These are phyloP conservation scores for Marronus borbonicus DNA, from an alignment of 2,888 invertebrate species.

Conservation along the genomic window DNA sequence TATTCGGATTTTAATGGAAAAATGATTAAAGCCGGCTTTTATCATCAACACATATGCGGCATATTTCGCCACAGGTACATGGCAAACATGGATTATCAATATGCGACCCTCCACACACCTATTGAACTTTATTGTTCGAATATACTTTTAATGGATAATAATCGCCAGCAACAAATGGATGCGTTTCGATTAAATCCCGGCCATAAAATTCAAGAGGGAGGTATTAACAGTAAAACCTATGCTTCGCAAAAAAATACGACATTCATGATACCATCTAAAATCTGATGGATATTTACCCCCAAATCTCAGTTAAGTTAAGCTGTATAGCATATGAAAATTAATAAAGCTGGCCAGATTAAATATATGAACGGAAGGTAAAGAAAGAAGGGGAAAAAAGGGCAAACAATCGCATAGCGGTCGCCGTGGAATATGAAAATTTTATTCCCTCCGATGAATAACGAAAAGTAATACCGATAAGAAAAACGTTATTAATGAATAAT, in stretches of 20 bases:
- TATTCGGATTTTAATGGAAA: slow-evolving; percentile 32
- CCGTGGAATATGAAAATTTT: no score
- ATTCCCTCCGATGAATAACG: no score
- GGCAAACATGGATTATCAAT: slow-evolving; percentile 34
- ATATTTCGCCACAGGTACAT: slow-evolving; percentile 16
- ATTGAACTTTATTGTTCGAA: slow-evolving; percentile 36
- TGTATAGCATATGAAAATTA: slow-evolving; percentile 19
- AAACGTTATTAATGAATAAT: no score
- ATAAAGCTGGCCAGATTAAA: slow-evolving; percentile 18
- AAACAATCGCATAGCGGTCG: no score
- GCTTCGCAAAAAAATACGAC: slow-evolving; percentile 2
- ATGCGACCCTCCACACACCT: neutral
- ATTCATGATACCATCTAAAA: neutral
- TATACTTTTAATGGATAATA: slow-evolving; percentile 46
- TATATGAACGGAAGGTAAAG: neutral
- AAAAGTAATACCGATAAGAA: no score
- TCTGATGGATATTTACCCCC: slow-evolving; percentile 24
- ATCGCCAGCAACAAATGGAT: slow-evolving; percentile 34
- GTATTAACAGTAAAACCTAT: slow-evolving; percentile 40
- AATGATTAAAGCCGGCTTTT: slow-evolving; percentile 24
- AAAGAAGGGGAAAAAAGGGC: no score
- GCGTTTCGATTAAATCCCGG: slow-evolving; percentile 39
- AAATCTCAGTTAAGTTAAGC: slow-evolving; percentile 12
- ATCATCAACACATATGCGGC: slow-evolving; percentile 21
- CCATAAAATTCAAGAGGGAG: slow-evolving; percentile 15